Conservation (phyloP, 2,113 vertebrate species). For the Agapornis roseicollis region DNA sequence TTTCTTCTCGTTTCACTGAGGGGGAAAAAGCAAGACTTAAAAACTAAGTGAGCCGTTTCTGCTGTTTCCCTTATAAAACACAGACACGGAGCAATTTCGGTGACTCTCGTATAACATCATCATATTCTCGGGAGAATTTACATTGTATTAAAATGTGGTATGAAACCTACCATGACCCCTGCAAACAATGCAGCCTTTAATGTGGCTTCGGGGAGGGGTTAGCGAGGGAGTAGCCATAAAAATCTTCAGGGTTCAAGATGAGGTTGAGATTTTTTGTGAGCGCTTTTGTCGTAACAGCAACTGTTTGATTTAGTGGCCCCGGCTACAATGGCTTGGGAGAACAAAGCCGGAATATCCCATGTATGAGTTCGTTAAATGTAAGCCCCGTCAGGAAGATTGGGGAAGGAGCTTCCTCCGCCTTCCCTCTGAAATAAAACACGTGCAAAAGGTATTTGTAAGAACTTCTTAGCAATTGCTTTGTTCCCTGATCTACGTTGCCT, state of each 20-base stretch:
- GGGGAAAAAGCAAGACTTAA: not conserved
- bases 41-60: not conserved
- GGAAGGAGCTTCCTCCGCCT: not conserved
- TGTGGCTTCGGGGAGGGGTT: conserved; percentile 77
- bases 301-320: conserved; percentile 79
- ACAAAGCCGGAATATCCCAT: conserved; percentile 70
- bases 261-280: conserved; percentile 77
- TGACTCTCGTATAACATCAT: conserved; percentile 48
- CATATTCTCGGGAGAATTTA: conserved; percentile 73
- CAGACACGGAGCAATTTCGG: not conserved
- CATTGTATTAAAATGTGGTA: conserved; percentile 82
- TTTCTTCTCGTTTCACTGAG: not conserved
- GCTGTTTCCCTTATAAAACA: not conserved
- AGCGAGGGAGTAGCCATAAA: conserved; percentile 74
- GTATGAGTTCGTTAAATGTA: conserved; percentile 35
- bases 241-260: conserved; percentile 88
- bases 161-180: conserved; percentile 88
- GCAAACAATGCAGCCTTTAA: conserved; percentile 91
- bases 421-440: not conserved
- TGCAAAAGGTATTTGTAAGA: not conserved
- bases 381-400: not conserved
- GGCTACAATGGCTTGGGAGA: conserved; percentile 68
- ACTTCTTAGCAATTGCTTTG: not conserved
- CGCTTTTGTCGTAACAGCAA: conserved; percentile 77
- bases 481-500: not conserved